Base-by-base conservation (phyloP, 1,140 invertebrate genomes). In the Polyergus mexicanus region DNA sequence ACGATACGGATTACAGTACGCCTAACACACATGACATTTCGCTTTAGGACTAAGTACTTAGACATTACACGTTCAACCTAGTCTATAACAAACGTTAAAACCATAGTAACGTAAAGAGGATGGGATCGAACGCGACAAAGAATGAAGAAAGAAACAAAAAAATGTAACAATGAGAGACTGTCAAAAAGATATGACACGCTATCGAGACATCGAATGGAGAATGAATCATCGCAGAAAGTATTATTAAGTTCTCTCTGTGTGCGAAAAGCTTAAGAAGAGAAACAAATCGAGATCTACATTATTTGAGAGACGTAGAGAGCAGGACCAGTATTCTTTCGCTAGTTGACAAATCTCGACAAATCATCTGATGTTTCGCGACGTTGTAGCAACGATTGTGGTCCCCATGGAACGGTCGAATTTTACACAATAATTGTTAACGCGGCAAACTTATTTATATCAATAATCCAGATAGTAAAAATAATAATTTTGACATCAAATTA, bases 1-100 rank as follows among this genome's bases (percentile, higher is more conserved):
- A 88, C 89, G 87, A 89, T 91, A 92, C 84, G 86, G 91, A 92
- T 81, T 89, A 51, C 16, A 91, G 25, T 83, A 86, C 86, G 22
- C 83, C 65, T 86, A 86, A 83, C 84, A 72, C 74, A 68, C 80
- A 88, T 78, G 78, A 85, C 41, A 77, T 80, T 75, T 74, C 72
- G 47, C 72, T 56, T 88, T 86, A 87, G 16, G 44, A 38, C 80
- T 89, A 90, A 85, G 62, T 89, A 89, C 74, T 89, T 84, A 91
- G 89, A 86, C 75, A 77, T 77, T 76, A 68, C 69, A 72, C 71
- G 74, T 86, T 80, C 86, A 74, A 72, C 60, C 86, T 63, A 85
- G 75, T 89, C 78, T 86, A 56, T 87, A 66, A 85, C 75, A 38
- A 86, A 84, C 76, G 80, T 85, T 89, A 86, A 88, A 89, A 87